phyloP scores from a whole-genome alignment of 2,113 vertebrate genomes.

The Acanthisitta chloris region DNA sequence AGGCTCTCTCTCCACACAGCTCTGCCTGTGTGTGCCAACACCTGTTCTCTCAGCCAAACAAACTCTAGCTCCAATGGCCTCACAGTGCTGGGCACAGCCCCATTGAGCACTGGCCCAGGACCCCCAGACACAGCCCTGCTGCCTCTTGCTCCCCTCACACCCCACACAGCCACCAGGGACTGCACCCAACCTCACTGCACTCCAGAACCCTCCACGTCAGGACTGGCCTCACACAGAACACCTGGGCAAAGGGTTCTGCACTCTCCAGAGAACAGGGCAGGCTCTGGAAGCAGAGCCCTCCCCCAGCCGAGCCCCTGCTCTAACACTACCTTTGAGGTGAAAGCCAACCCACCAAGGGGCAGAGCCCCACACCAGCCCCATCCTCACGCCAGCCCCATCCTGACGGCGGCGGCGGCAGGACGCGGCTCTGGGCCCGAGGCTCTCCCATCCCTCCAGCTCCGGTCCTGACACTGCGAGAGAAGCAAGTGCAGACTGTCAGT shows the following conservation, averaged over 20 bases:
- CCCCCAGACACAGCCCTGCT: background rate
- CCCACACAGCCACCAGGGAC: background rate
- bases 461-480: background rate
- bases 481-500: background rate
- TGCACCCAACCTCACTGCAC: background rate
- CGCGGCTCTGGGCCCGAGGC: background rate
- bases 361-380: background rate
- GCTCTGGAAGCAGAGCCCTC: background rate
- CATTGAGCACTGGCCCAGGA: background rate
- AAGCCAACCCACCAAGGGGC: background rate
- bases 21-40: background rate
- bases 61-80: background rate
- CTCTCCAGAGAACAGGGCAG: background rate
- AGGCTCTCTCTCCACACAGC: background rate
- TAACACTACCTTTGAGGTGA: background rate
- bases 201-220: background rate
- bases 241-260: background rate
- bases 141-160: background rate
- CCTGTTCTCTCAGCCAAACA: background rate
- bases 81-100: background rate
- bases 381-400: too few species aligned
- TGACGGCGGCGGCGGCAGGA: too few species aligned
- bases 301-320: background rate
- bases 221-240: background rate
- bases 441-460: background rate